Base-by-base conservation (phyloP, 2,797 vertebrate genomes). In the Enteromius viviparus region DNA sequence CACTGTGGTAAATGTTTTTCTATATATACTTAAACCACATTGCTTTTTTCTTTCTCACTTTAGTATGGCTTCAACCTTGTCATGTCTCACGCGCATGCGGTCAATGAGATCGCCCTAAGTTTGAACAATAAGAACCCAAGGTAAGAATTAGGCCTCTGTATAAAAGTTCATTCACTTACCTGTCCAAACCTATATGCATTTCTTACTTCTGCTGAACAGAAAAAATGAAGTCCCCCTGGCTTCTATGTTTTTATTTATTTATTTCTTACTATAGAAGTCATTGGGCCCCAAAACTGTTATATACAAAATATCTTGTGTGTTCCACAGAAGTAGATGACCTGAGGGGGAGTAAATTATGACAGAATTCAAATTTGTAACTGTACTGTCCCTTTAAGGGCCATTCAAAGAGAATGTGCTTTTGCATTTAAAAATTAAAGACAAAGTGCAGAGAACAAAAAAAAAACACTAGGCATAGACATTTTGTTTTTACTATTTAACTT, bases 1-100 rank as follows among this genome's bases (percentile, higher is more conserved):
- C 53, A 55, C 53, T 29, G n/a, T 37, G 51, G 21, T 75, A 55
- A 17, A 62, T 60, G 15, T 29, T 45, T 60, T 77, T 32, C 7
- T 29, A 42, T 14, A 12, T 45, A 58, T 58, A 58, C 60, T 83
- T 29, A 49, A 12, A 76, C 51, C 40, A 76, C 74, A 34, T 40
- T 77, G 2, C 23, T 42, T 19, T 47, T 66, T 65, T 23, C 6
- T 84, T 66, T 87, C 78, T 87, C 47, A 70, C 64, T 88, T 77
- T 91, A 99, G 98, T 99, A 99, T 0, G 98, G 98, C 89, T 99
- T 99, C 95, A 98, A 99, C 89, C 93, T 99, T 91, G 98, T 99
- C 87, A 99, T 99, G 98, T 99, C 98, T 87, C 98, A 99, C 17
- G 95, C 96, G 8, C 97, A 98, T 0, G 97, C 97, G 0, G 98